These are phyloP conservation scores for Serripes groenlandicus DNA, from an alignment of 2,888 invertebrate genomes.

Conservation along the genomic window DNA sequence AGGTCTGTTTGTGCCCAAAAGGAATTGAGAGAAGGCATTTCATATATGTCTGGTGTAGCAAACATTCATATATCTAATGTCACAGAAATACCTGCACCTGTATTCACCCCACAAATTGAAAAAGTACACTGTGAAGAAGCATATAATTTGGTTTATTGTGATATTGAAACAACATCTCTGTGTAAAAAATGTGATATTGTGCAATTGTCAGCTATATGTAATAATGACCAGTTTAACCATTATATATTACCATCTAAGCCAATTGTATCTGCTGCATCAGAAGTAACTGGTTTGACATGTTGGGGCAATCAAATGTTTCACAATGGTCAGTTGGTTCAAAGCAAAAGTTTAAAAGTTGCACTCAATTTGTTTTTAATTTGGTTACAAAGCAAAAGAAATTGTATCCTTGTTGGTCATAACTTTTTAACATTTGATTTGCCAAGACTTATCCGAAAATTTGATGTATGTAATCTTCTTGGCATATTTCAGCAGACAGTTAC, in stretches of 20 bases:
- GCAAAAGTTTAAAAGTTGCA: background rate
- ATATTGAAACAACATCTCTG: conserved; percentile 43
- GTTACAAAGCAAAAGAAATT: background rate
- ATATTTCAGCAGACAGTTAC: background rate
- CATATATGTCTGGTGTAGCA: conserved; percentile 4
- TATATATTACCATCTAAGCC: conserved; percentile 40
- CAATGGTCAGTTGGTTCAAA: background rate
- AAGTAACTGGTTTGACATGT: conserved; percentile 25
- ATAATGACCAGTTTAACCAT: conserved; percentile 15
- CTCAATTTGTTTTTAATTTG: conserved; percentile 6
- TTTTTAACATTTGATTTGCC: conserved; percentile 4
- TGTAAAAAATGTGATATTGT: conserved; percentile 28
- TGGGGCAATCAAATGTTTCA: background rate
- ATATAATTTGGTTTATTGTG: conserved; percentile 27
- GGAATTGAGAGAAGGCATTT: conserved; percentile 22
- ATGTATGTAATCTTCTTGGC: background rate
- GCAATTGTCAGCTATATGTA: conserved; percentile 45
- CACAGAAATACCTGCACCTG: background rate
- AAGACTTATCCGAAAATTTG: background rate
- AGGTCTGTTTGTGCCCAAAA: background rate
- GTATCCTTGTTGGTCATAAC: conserved; percentile 22
- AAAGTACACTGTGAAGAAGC: background rate
- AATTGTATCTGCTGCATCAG: conserved; percentile 30
- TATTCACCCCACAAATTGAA: background rate
- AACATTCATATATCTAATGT: background rate